phyloP scores from a whole-genome alignment of 1,140 invertebrate genomes.

The Microplitis mediator region DNA sequence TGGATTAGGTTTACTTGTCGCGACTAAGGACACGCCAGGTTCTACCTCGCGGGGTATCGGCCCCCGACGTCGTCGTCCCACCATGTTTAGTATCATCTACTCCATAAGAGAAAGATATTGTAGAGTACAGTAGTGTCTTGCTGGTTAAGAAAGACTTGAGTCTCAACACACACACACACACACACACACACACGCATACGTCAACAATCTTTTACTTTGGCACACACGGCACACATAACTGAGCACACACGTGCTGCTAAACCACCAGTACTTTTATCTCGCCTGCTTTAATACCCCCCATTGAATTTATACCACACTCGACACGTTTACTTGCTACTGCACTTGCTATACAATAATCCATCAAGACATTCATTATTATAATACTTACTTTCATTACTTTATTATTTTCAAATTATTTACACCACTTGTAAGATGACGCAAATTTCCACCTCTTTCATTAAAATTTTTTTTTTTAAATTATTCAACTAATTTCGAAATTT shows the following conservation, averaged over 20 bases:
- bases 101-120: neutral
- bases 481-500: no score
- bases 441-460: no score
- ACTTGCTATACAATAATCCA: neutral
- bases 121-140: no score
- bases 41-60: constrained; percentile 36
- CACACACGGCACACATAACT: no score
- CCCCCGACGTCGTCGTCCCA: neutral
- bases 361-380: neutral
- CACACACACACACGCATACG: no score
- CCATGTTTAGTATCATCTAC: constrained; percentile 11
- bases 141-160: no score
- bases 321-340: neutral
- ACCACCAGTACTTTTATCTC: constrained; percentile 1
- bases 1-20: constrained; percentile 47
- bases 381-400: no score
- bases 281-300: neutral
- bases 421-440: no score
- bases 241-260: neutral
- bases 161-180: no score
- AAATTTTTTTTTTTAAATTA: no score
- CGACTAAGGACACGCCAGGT: constrained; percentile 46
- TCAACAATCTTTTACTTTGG: no score
- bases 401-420: no score
- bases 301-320: neutral